phyloP scores from a whole-genome alignment of 2,888 invertebrate genomes.

The Eupithecia dodoneata region DNA sequence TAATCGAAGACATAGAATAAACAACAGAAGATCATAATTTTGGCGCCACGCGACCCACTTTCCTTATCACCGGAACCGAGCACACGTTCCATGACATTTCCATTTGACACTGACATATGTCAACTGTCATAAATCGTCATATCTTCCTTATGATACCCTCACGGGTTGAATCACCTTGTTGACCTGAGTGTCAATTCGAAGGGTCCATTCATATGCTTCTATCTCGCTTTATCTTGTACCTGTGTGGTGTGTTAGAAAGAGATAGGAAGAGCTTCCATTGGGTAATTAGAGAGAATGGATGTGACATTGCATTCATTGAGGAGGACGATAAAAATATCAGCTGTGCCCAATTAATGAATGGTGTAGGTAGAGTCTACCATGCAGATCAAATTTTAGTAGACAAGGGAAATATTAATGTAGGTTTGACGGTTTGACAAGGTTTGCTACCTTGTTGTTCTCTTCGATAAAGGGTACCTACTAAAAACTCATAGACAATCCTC shows the following conservation, averaged over 20 bases:
- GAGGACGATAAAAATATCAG: conserved; percentile 23
- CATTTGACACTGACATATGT: conserved; percentile 31
- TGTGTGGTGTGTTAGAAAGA: conserved; percentile 3
- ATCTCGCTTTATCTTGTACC: conserved; percentile 48
- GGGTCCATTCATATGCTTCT: conserved; percentile 66
- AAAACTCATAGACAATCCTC: too few relatives aligned
- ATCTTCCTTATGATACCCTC: conserved; percentile 42
- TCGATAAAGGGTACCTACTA: too few relatives aligned
- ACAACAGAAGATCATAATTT: conserved; percentile 12
- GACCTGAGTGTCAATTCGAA: conserved; percentile 73
- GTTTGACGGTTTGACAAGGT: not conserved
- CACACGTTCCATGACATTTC: conserved; percentile 19
- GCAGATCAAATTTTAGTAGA: not conserved
- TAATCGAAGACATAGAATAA: not conserved
- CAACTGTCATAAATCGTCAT: conserved; percentile 33
- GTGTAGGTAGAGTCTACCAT: not conserved
- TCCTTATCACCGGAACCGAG: conserved; percentile 28
- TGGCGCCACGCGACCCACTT: conserved; percentile 28
- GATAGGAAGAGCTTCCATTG: conserved; percentile 23
- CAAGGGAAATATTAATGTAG: not conserved
- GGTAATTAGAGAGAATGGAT: conserved; percentile 31
- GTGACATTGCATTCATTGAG: conserved; percentile 31
- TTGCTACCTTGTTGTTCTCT: too few relatives aligned
- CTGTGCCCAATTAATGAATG: conserved; percentile 22
- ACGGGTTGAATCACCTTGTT: conserved; percentile 72